A percentile compares a stretch with the other conserved stretches of the same genome.
phyloP scores from a whole-genome alignment of 2,113 vertebrate species.

The Prionailurus viverrinus region DNA sequence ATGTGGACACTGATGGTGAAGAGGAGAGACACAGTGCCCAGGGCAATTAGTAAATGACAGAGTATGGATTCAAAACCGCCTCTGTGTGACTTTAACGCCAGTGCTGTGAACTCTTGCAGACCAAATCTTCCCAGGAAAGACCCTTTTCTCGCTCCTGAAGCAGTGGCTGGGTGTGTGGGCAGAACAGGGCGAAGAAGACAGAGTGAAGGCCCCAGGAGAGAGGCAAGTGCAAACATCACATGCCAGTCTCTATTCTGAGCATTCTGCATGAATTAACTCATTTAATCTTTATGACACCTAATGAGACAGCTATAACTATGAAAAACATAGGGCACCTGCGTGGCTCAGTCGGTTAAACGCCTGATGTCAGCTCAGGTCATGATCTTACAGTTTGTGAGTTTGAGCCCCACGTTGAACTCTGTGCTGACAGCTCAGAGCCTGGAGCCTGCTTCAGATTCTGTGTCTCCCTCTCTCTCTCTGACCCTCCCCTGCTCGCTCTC shows the following conservation, averaged over 20 bases:
- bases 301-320: background rate
- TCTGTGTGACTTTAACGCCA: background rate
- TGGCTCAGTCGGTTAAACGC: no score
- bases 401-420: no score
- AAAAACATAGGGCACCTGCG: background rate
- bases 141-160: fast-evolving
- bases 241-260: background rate
- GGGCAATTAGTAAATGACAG: background rate
- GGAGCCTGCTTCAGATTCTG: no score
- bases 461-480: no score
- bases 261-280: background rate
- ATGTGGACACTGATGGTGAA: background rate
- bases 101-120: background rate
- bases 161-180: fast-evolving
- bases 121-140: background rate
- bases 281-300: background rate
- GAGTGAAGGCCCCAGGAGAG: background rate
- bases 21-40: background rate
- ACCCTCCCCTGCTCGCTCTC: no score
- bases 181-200: background rate
- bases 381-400: no score
- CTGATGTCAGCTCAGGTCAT: no score
- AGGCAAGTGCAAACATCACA: background rate
- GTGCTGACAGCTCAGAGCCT: no score
- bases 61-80: background rate